Conservation (phyloP, 2,797 vertebrate genomes). For the Delichon dasypus region DNA sequence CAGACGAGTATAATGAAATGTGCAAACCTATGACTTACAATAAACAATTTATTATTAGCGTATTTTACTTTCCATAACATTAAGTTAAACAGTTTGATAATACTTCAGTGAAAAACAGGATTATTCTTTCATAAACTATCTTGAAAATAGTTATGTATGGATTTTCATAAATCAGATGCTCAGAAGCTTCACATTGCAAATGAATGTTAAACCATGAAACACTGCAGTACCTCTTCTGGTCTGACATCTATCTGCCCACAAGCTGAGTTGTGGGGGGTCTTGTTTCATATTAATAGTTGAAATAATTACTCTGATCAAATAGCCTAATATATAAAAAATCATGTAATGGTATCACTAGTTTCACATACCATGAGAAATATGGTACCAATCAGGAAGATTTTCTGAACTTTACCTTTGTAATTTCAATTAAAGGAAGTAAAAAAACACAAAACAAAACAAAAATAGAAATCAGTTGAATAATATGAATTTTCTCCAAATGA, state of each 20-base stretch:
- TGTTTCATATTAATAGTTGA: background rate
- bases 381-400: slow-evolving; percentile 65
- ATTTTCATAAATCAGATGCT: background rate
- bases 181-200: background rate
- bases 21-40: background rate
- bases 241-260: background rate
- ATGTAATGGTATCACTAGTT: background rate
- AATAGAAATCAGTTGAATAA: slow-evolving; percentile 71
- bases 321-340: background rate
- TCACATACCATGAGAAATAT: slow-evolving; percentile 16
- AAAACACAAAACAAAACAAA: slow-evolving; percentile 43
- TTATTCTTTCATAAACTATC: background rate
- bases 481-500: slow-evolving; percentile 75
- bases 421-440: slow-evolving; percentile 63
- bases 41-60: background rate
- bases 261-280: background rate
- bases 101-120: background rate
- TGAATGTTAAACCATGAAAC: background rate
- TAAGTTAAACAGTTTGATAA: background rate
- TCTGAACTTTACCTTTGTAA: slow-evolving; percentile 74
- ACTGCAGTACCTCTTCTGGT: background rate
- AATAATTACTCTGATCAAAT: background rate
- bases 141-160: background rate
- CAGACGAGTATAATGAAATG: background rate
- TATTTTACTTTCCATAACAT: background rate